Conservation (phyloP, 2,888 invertebrate species). For the Folsomia candida region DNA sequence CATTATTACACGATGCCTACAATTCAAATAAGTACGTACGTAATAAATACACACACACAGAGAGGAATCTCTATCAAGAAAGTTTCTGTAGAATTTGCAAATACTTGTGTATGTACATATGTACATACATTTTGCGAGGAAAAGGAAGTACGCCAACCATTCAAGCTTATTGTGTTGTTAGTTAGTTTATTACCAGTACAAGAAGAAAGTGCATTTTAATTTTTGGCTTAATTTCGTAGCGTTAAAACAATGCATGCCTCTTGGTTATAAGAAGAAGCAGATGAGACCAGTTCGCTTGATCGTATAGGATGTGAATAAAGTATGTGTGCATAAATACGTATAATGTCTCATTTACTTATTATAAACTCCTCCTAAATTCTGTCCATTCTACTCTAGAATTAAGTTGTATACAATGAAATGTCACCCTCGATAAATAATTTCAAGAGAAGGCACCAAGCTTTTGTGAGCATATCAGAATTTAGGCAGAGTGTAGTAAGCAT, state of each 20-base stretch:
- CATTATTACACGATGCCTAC: too few species aligned
- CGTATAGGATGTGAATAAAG: too few species aligned
- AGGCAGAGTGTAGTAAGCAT: too few species aligned
- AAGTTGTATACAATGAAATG: neutral
- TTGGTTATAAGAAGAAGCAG: neutral
- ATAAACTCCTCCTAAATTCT: neutral
- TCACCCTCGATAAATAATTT: neutral
- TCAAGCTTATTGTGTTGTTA: neutral
- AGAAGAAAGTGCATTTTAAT: neutral
- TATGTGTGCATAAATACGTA: neutral
- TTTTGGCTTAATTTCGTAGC: neutral
- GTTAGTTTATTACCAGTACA: neutral
- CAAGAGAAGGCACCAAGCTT: neutral
- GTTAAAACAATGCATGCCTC: neutral
- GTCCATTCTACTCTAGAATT: neutral
- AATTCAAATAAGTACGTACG: too few species aligned
- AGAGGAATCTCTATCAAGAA: neutral
- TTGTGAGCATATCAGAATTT: too few species aligned
- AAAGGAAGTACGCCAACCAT: neutral
- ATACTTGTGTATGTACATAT: neutral
- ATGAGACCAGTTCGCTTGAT: too few species aligned
- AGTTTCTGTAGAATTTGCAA: neutral
- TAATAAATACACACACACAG: too few species aligned
- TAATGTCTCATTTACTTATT: neutral
- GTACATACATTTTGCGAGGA: too few species aligned